Evolutionary conservation across 2,113 vertebrate genomes (phyloP).

Genomic region (Agelaius tricolor): DNA sequence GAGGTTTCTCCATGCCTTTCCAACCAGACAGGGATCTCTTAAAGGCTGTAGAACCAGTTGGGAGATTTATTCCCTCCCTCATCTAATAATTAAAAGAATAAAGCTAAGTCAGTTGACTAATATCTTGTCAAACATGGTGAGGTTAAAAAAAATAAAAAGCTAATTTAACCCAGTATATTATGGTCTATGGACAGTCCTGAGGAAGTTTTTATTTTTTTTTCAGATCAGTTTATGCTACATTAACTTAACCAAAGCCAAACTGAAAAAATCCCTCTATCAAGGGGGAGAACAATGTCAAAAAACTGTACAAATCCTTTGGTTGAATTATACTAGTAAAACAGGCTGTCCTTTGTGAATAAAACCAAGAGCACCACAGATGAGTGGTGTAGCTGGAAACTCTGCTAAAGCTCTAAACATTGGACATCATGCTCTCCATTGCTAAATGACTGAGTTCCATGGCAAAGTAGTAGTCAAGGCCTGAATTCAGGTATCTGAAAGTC

Average conservation of each 20-base stretch:
- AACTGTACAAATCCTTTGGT: not conserved
- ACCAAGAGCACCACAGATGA: not conserved
- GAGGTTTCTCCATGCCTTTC: not conserved
- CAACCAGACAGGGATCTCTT: not conserved
- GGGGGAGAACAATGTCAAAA: not conserved
- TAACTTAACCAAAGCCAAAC: not conserved
- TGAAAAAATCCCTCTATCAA: not conserved
- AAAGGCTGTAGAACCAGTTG: not conserved
- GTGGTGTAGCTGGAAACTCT: not conserved
- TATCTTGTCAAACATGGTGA: not conserved
- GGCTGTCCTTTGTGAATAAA: not conserved
- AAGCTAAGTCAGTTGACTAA: not conserved
- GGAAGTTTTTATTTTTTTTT: not conserved
- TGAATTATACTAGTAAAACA: not conserved
- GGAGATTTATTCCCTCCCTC: not conserved
- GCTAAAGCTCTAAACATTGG: not conserved
- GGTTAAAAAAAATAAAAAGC: not conserved
- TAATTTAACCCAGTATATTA: not conserved
- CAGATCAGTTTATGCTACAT: not conserved
- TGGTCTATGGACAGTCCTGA: not conserved
- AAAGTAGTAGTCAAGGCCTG: not conserved
- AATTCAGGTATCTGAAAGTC: not conserved
- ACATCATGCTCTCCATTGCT: not conserved
- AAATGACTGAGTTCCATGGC: not conserved
- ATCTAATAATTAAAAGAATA: not conserved